These are phyloP conservation scores for Neoarius graeffei DNA, from an alignment of 2,113 vertebrate species.

Conservation along the genomic window DNA sequence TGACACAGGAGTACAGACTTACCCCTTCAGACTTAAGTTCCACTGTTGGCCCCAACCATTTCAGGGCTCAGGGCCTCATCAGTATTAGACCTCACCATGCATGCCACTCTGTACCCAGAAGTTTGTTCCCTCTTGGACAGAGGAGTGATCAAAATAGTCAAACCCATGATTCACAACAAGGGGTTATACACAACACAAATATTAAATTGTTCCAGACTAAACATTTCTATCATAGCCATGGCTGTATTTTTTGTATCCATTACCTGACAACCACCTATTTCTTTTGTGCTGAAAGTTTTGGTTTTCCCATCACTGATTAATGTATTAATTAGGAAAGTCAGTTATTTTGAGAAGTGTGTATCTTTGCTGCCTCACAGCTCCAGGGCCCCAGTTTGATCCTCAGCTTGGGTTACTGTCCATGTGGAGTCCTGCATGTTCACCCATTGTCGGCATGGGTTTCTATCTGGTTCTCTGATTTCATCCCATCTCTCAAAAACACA, in stretches of 20 bases:
- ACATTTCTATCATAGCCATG: neutral
- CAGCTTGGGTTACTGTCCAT: too few relatives aligned
- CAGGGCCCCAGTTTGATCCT: too few relatives aligned
- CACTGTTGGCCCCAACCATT: neutral
- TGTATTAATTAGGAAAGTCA: neutral
- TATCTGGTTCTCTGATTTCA: neutral
- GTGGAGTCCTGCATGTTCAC: neutral
- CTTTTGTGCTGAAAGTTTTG: too few relatives aligned
- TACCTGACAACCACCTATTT: too few relatives aligned
- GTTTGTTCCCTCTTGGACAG: neutral
- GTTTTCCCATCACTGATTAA: neutral
- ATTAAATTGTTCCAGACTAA: neutral
- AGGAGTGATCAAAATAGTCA: neutral
- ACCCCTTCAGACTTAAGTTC: neutral
- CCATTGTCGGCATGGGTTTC: neutral
- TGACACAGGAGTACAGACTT: neutral
- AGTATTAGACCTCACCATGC: neutral
- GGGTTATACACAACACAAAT: neutral
- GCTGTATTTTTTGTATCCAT: too few relatives aligned
- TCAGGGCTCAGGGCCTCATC: neutral
- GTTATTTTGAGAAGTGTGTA: neutral
- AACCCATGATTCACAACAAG: neutral
- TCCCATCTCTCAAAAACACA: neutral
- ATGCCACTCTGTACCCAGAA: neutral
- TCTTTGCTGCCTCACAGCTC: too few relatives aligned